Conservation (phyloP, 2,888 invertebrate species). For the Tortrix viridana region DNA sequence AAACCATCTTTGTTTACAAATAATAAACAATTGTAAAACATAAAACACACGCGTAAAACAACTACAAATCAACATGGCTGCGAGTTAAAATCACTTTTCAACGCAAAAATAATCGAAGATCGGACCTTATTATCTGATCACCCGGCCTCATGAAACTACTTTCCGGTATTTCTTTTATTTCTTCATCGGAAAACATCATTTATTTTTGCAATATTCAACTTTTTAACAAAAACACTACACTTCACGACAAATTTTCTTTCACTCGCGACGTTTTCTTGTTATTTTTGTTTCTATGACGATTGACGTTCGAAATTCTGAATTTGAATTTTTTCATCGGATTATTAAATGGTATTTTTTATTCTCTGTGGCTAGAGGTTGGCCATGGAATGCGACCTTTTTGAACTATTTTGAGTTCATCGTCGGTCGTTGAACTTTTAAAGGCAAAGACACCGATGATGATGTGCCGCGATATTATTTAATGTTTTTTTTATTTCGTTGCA, state of each 20-base stretch:
- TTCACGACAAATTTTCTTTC: conserved; percentile 65
- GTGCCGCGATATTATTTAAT: no score
- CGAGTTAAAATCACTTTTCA: conserved; percentile 50
- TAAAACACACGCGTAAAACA: conserved; percentile 45
- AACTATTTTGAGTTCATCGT: neutral
- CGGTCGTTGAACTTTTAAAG: conserved; percentile 1
- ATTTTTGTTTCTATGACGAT: conserved; percentile 70
- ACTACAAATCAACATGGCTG: conserved; percentile 60
- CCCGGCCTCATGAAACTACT: conserved; percentile 70
- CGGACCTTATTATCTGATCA: conserved; percentile 79
- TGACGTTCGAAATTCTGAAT: conserved; percentile 55
- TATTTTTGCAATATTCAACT: conserved; percentile 78
- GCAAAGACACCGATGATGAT: neutral
- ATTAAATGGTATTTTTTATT: conserved; percentile 15
- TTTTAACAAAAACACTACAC: conserved; percentile 70
- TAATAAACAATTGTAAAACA: conserved; percentile 46
- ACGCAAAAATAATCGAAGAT: conserved; percentile 50
- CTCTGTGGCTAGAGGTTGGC: conserved; percentile 29
- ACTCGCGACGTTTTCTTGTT: conserved; percentile 61
- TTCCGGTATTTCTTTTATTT: conserved; percentile 76
- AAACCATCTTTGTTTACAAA: conserved; percentile 40
- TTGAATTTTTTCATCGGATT: conserved; percentile 45
- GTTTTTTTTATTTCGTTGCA: no score
- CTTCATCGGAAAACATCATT: conserved; percentile 81
- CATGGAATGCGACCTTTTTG: conserved; percentile 22